Conservation (phyloP, 2,888 invertebrate species). For the Pandemis heparana region DNA sequence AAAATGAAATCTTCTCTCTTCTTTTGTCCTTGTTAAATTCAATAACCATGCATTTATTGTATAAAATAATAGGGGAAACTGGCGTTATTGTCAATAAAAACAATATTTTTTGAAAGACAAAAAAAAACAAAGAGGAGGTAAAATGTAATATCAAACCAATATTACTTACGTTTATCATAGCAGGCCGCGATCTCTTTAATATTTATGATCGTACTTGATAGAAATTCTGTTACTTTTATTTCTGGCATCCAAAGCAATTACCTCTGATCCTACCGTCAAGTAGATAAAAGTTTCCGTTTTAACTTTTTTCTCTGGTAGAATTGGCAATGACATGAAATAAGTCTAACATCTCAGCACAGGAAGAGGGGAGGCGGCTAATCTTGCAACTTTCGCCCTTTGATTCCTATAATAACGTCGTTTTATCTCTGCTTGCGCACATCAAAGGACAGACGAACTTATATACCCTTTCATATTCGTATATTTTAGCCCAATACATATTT, state of each 20-base stretch:
- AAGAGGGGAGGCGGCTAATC: constrained; percentile 48
- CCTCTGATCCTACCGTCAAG: constrained; percentile 38
- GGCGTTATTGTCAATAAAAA: not conserved
- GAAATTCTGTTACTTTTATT: constrained; percentile 37
- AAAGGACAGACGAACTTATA: constrained; percentile 45
- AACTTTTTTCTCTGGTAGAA: constrained; percentile 45
- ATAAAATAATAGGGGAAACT: too few relatives aligned
- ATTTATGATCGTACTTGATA: constrained; percentile 29
- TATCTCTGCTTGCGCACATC: constrained; percentile 48
- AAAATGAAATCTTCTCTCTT: too few relatives aligned
- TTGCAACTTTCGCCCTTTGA: constrained; percentile 50
- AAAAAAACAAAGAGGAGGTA: not conserved
- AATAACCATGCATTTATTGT: too few relatives aligned
- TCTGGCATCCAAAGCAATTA: constrained; percentile 39
- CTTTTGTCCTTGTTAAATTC: too few relatives aligned
- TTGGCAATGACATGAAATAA: constrained; percentile 48
- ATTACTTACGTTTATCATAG: constrained; percentile 12
- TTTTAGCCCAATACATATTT: constrained; percentile 31
- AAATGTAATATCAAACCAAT: constrained; percentile 6
- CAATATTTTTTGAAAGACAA: not conserved
- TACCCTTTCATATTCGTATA: constrained; percentile 31
- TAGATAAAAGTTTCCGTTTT: constrained; percentile 45
- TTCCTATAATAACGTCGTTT: constrained; percentile 48
- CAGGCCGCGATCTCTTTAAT: constrained; percentile 14
- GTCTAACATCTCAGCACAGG: constrained; percentile 46